Base-by-base conservation (phyloP, 1,140 invertebrate genomes). In the Neodiprion virginianus region DNA sequence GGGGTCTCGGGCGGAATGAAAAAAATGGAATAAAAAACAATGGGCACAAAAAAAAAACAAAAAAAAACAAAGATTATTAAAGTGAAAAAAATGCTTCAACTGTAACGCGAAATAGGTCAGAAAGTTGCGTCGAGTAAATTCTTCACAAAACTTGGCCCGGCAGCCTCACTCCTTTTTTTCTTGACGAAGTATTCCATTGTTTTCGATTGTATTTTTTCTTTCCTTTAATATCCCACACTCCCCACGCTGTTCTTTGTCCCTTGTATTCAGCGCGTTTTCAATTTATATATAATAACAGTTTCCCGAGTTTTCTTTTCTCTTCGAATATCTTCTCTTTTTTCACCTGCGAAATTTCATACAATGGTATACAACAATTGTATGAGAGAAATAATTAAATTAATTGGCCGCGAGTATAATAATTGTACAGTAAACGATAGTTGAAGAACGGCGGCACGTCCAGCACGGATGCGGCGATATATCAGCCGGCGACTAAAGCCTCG, bases 71-170 rank as follows among this genome's bases (percentile, higher is more conserved):
- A 53, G 47, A 21, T 21, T 48, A 50, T 9, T 1, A 50, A 53
- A 68, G 49, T 5, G 48, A 61, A 71, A 66, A 74, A 69, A 68
- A 48, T 28, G 8, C 5, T 61, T 5, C n/a, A 14, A 17, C 9
- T 12, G 50, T 69, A 74, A 49, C 49, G 67, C 40, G 67, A 66
- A 74, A 69, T 74, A 48, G 67, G 67, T 50, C 48, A 50, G 61
- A 47, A 74, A 23, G 69, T 71, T 69, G 65, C 49, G 10, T 11
- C 48, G 72, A 21, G 47, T 53, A 67, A 67, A 53, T 74, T 40
- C 69, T 74, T 67, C 72, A 69, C 72, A 53, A 74, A 3, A 40
- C 28, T 40, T 40, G 28, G 28, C 28, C 1, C 28, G 28, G 66
- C 65, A 53, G 72, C 40, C 72, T 23, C 53, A 53, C 69, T 74